These are phyloP conservation scores for Metacarcinus magister DNA, from an alignment of 2,888 invertebrate genomes.

Conservation along the genomic window DNA sequence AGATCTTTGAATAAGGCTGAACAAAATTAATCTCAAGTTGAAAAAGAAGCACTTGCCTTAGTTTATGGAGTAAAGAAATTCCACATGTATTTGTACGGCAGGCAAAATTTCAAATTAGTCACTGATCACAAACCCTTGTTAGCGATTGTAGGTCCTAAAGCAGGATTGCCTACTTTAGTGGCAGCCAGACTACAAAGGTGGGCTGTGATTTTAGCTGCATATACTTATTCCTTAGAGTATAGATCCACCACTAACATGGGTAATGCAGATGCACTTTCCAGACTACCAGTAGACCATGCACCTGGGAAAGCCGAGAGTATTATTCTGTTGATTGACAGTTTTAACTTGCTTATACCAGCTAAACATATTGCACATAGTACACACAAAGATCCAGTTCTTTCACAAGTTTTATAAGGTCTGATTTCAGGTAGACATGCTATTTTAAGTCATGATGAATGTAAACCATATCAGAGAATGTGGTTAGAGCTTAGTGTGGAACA, in stretches of 20 bases:
- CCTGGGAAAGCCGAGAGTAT: background rate
- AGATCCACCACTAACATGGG: slow-evolving; percentile 29
- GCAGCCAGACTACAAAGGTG: slow-evolving; percentile 47
- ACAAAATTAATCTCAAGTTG: background rate
- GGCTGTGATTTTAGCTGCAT: slow-evolving; percentile 46
- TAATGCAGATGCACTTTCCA: slow-evolving; percentile 29
- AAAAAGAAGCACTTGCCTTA: slow-evolving; percentile 64
- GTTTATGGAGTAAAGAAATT: slow-evolving; percentile 56
- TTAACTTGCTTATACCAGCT: slow-evolving; percentile 42
- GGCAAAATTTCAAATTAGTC: background rate
- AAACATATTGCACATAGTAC: slow-evolving; percentile 34
- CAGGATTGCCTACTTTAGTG: slow-evolving; percentile 35
- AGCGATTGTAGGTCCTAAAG: slow-evolving; percentile 57
- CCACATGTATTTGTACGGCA: slow-evolving; percentile 42
- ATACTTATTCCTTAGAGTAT: slow-evolving; percentile 34
- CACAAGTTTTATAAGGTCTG: slow-evolving; percentile 34
- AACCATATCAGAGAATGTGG: slow-evolving; percentile 35
- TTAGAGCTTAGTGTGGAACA: slow-evolving; percentile 19
- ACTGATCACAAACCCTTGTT: slow-evolving; percentile 59
- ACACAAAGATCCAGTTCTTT: slow-evolving; percentile 57
- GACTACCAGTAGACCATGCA: slow-evolving; percentile 43
- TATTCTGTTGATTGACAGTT: slow-evolving; percentile 3
- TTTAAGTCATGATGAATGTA: background rate
- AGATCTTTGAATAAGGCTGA: slow-evolving; percentile 30
- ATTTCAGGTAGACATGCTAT: background rate